Conservation (phyloP, 2,113 vertebrate species). For the Cyanoramphus novaezelandiae region DNA sequence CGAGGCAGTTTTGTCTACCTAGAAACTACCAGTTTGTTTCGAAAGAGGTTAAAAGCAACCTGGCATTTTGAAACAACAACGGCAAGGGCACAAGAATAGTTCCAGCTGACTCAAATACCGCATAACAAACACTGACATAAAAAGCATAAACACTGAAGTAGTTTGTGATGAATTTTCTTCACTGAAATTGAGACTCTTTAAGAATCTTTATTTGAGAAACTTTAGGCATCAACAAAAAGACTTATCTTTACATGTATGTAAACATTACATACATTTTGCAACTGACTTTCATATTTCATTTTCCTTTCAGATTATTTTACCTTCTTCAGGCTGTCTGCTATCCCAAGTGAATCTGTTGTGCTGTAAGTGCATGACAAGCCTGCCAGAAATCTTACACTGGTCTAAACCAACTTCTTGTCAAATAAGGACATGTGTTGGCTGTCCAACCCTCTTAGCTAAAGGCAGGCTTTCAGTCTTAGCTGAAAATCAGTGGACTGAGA, state of each 20-base stretch:
- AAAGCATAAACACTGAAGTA: background rate
- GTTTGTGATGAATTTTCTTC: background rate
- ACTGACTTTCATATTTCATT: background rate
- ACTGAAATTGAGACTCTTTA: background rate
- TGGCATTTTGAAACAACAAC: background rate
- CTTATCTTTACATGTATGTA: background rate
- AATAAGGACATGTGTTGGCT: background rate
- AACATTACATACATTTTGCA: background rate
- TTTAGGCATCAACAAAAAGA: background rate
- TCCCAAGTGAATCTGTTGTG: background rate
- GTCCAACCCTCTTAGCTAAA: background rate
- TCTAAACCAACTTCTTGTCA: background rate
- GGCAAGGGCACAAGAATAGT: background rate
- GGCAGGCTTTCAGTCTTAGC: background rate
- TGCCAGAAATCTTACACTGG: background rate
- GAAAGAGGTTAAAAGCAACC: background rate
- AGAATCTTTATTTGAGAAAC: background rate
- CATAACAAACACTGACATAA: background rate
- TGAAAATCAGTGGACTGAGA: background rate
- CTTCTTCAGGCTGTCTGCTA: background rate
- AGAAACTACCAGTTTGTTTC: background rate
- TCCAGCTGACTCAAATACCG: background rate
- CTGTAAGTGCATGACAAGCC: background rate
- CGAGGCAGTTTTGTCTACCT: background rate
- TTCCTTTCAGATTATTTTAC: background rate